Evolutionary conservation across 2,888 invertebrate species (phyloP), one percentile per base, ranked within the genome.

Genomic region (Pheosia tremula): DNA sequence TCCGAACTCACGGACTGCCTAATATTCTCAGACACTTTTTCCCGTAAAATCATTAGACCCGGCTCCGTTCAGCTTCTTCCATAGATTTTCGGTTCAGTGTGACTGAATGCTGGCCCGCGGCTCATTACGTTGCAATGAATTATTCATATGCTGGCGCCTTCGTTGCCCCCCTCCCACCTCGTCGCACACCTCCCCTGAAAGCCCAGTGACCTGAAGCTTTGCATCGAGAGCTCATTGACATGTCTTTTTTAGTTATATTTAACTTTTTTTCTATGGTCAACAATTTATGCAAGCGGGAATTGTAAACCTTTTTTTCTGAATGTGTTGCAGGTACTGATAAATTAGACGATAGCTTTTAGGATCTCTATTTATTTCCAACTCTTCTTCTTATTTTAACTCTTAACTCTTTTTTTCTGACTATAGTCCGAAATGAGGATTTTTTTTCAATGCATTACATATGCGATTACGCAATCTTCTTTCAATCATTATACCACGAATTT

Each of bases 61-160:
- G 60, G 62, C 57, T 70, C 24, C 24, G 24, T 24, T 71, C 72
- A 63, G 68, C 75, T 73, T 77, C 75, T 71, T 70, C 75, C 80
- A 74, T 81, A 80, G 82, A 85, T 82, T 83, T 79, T 75, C 75
- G 75, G 72, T 78, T 77, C 79, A 69, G 73, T 74, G 79, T 77
- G 78, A 78, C 82, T 84, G 87, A 84, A 86, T 81, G 79, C 83
- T 83, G 74, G 88, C 90, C 85, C 76, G 80, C 80, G 88, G 89
- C 90, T 91, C 90, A 91, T 91, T 91, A 91, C 86, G 83, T 74
- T 78, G 81, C 83, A 78, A 81, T 91, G 87, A 89, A 91, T 91
- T 84, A 90, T 91, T 91, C 90, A 91, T 88, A 81, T 71, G 73
- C 76, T 77, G 67, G 78, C 84, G 83, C 79, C 80, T 79, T 79